Percentiles rank a stretch among this genome's conserved stretches.
phyloP scores from a whole-genome alignment of 37 sponge, comb jelly and placozoan genomes.

The Aplysina aerophoba region DNA sequence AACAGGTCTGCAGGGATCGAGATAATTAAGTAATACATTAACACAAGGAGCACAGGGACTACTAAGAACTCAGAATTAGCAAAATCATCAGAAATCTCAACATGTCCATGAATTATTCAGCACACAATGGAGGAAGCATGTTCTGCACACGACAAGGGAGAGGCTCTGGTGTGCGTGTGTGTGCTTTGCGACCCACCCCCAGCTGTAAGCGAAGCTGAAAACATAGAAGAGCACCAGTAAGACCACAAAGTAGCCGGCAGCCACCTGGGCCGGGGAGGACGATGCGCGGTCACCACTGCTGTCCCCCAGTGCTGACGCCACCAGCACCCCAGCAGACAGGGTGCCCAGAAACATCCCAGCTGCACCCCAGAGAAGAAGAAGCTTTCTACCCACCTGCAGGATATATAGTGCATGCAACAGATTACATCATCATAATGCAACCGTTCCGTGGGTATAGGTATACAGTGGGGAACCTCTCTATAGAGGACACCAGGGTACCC shows the following conservation, averaged over 20 bases:
- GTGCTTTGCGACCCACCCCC: constrained; percentile 61
- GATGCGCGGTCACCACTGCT: not conserved
- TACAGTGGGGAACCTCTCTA: no score
- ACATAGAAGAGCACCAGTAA: constrained; percentile 68
- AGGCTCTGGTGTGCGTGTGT: not conserved
- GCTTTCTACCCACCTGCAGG: constrained; percentile 72
- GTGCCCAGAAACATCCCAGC: constrained; percentile 52
- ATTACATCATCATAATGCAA: no score
- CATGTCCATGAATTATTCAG: no score
- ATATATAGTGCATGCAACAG: no score
- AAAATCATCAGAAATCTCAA: no score
- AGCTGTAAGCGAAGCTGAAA: constrained; percentile 77
- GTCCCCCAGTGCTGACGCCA: not conserved
- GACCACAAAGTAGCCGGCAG: constrained; percentile 54
- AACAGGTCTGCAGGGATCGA: not conserved
- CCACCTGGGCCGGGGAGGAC: not conserved
- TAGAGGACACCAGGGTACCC: no score
- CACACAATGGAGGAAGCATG: no score
- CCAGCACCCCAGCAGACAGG: constrained; percentile 18
- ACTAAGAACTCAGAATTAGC: no score
- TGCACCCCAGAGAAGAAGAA: constrained; percentile 58
- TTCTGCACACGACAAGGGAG: no score
- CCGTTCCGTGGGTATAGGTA: no score
- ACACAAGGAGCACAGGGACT: no score
- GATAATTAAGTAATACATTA: no score